Conservation (phyloP, 2,888 invertebrate species). For the Phaonia tiefii region DNA sequence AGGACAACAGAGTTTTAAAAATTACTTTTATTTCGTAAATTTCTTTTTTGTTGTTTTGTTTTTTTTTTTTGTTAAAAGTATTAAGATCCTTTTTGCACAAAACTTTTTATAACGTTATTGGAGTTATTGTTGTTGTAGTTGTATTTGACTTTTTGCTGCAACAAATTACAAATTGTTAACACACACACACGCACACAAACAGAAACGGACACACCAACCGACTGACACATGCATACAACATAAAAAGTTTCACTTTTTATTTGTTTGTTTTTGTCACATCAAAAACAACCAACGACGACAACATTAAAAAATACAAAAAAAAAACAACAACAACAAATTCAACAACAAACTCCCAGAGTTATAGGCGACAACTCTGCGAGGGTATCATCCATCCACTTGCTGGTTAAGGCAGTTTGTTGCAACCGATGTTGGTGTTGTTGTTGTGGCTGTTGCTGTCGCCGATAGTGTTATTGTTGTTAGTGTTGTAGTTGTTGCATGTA, state of each 20-base stretch:
- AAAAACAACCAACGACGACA: conserved; percentile 44
- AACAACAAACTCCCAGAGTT: conserved; percentile 6
- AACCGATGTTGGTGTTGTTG: conserved; percentile 51
- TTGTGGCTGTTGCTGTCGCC: conserved; percentile 26
- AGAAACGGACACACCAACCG: neutral
- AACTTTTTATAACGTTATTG: too few relatives aligned
- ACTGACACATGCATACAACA: conserved; percentile 2
- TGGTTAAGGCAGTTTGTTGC: conserved; percentile 30
- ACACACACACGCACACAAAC: conserved; percentile 15
- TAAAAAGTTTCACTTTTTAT: conserved; percentile 66
- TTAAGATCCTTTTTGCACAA: conserved; percentile 11
- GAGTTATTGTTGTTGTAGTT: too few relatives aligned
- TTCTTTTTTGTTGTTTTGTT: neutral
- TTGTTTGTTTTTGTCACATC: conserved; percentile 61
- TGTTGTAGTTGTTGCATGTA: conserved; percentile 46
- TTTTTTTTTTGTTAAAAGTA: conserved; percentile 4
- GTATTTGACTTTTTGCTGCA: conserved; percentile 1
- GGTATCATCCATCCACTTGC: conserved; percentile 33
- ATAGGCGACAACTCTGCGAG: conserved; percentile 38
- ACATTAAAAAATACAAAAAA: conserved; percentile 9
- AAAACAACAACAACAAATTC: conserved; percentile 18
- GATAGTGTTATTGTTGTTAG: conserved; percentile 29
- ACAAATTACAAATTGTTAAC: conserved; percentile 22
- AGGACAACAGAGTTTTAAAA: too few relatives aligned
- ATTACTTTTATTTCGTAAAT: too few relatives aligned